Base-by-base conservation (phyloP, 2,797 vertebrate species). In the Pangasius larnaudii region DNA sequence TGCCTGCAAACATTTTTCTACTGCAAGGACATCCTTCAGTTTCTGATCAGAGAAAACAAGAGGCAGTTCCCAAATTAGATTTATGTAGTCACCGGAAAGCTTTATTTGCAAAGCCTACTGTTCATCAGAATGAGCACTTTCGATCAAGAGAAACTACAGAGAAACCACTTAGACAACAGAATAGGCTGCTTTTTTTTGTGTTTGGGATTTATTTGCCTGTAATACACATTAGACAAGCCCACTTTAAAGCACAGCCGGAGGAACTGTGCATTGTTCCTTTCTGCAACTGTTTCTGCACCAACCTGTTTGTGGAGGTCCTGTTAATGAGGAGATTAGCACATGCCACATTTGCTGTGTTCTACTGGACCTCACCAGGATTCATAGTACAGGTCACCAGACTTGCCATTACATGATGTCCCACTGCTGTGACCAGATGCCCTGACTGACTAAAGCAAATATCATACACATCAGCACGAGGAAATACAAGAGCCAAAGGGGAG, bases 71-170 rank as follows among this genome's bases (percentile, higher is more conserved):
- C 84, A 88, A 93, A 93, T 92, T 90, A 88, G 75, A 92, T 90
- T 90, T 91, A 81, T 86, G 7, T 67, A 91, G 92, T 93, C 91
- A 71, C 92, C 91, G 92, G 86, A 61, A 33, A 59, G 79, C 92
- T 90, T 92, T 18, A 63, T 93, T 94, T 69, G 92, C 92, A 92
- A 88, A 88, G 84, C 80, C 89, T 84, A 39, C 75, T 79, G 88
- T 88, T 87, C 89, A 92, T 86, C 39, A 71, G 46, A 74, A 84
- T 90, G 84, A 89, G 86, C n/a, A 86, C 58, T 89, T 85, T 65
- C 90, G 91, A 42, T 83, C 61, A 46, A 19, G 59, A 82, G 13
- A 61, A 39, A 14, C 36, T 56, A 79, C 51, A 58, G 0, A 81
- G 9, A 81, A 81, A 39, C 22, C 9, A 46, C 11, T 56, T 18